Evolutionary conservation across 2,797 vertebrate species (phyloP), one percentile per base, ranked within the genome.

Genomic region (Glyptemys insculpta): DNA sequence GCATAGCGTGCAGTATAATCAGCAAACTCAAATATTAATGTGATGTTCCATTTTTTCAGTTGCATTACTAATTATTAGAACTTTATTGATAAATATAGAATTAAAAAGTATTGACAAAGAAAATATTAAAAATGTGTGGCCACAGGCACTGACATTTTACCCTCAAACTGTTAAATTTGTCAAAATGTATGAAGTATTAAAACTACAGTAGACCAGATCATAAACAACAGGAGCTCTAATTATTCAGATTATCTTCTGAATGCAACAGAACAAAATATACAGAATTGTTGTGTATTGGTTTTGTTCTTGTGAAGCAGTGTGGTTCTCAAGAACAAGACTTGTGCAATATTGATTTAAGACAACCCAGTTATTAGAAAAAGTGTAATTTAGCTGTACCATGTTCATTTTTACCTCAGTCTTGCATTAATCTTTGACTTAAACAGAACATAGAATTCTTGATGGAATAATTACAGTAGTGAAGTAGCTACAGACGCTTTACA

Each of bases 191-290:
- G 31, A 80, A 74, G 87, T 80, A 84, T 90, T 96, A 74, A 79
- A 93, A 90, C 50, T 96, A 62, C 90, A 91, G 91, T 91, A 91
- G 84, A 88, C n/a, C 72, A 80, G 62, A 31, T 89, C 81, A 56
- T 80, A 52, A 91, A 52, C 68, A 65, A 65, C 78, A 88, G 68
- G 76, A 81, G 27, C 21, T 91, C 53, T n/a, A n/a, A n/a, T n/a
- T n/a, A n/a, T n/a, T n/a, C n/a, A 4, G 2, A 76, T 92, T 76
- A 16, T 74, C 86, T 65, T 59, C 81, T 25, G 7, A 57, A 41
- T 72, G 62, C n/a, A 83, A 31, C n/a, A 74, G 56, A 85, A 87
- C 27, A 27, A 81, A 93, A 91, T 78, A 29, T 12, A 5, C 47
- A 56, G 37, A 78, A 2, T 37, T 84, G 44, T 41, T 37, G 19